A percentile compares a stretch with the other conserved stretches of the same genome.
Conservation (phyloP, 2,888 invertebrate species). For the Meta bourneti region DNA sequence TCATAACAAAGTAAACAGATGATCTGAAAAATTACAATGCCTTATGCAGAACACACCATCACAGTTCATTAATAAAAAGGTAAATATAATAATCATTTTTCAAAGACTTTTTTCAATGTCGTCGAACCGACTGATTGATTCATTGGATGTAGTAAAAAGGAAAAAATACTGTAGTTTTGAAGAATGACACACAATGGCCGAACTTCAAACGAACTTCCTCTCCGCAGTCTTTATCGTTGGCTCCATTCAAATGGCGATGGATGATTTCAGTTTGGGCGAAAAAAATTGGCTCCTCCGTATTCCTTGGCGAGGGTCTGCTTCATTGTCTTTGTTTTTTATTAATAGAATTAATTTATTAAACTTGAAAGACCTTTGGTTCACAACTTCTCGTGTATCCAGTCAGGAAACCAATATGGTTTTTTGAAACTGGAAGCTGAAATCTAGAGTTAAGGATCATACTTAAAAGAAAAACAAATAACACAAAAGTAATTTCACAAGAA, state of each 20-base stretch:
- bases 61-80: conserved; percentile 74
- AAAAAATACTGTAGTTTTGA: conserved; percentile 75
- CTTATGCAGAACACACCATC: conserved; percentile 75
- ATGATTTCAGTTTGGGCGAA: conserved; percentile 71
- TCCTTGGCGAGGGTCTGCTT: conserved; percentile 73
- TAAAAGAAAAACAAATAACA: not conserved
- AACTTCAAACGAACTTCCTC: conserved; percentile 41
- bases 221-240: conserved; percentile 67
- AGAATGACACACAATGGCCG: conserved; percentile 43
- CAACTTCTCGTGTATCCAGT: conserved; percentile 60
- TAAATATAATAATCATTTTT: conserved; percentile 61
- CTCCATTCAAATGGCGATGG: conserved; percentile 65
- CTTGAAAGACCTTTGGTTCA: conserved; percentile 76
- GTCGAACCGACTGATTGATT: conserved; percentile 64
- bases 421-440: conserved; percentile 71
- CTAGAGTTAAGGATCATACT: conserved; percentile 48
- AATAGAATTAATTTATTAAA: conserved; percentile 72
- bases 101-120: conserved; percentile 22
- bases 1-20: conserved; percentile 56
- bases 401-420: conserved; percentile 76
- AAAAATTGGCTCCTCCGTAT: conserved; percentile 71
- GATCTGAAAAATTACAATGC: conserved; percentile 57
- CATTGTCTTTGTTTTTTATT: conserved; percentile 69
- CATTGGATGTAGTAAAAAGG: conserved; percentile 71
- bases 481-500: not conserved